Conservation (phyloP, 2,888 invertebrate species). For the Xanthorhoe designata region DNA sequence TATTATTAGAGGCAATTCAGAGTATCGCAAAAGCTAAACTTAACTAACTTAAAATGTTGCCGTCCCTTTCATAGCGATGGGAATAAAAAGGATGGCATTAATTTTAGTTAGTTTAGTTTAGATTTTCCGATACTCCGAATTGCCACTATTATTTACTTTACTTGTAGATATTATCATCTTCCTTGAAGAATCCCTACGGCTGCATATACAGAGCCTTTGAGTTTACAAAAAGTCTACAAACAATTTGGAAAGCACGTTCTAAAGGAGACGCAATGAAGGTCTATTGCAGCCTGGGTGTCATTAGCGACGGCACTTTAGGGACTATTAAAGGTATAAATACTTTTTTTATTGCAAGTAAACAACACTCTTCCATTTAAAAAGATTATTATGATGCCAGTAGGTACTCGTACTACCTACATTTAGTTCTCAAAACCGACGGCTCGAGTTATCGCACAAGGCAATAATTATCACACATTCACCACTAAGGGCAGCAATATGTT, state of each 20-base stretch:
- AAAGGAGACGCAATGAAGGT: conserved; percentile 45
- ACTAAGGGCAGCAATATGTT: conserved; percentile 8
- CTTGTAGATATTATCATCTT: conserved; percentile 50
- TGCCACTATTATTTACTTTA: not conserved
- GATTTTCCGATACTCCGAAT: too few species aligned
- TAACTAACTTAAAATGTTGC: too few species aligned
- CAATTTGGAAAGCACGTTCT: conserved; percentile 62
- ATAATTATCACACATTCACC: not conserved
- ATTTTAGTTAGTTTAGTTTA: too few species aligned
- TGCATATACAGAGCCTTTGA: conserved; percentile 65
- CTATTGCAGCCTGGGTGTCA: conserved; percentile 63
- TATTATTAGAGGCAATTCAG: too few species aligned
- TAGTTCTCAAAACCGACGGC: not conserved
- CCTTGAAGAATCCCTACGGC: conserved; percentile 69
- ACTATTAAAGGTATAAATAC: conserved; percentile 67
- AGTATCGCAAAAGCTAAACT: too few species aligned
- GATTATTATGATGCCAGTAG: not conserved
- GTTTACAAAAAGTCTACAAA: conserved; percentile 59
- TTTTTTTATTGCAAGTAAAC: conserved; percentile 19
- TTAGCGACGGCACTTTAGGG: conserved; percentile 73
- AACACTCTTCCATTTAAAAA: conserved; percentile 25
- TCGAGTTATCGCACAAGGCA: not conserved
- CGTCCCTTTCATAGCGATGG: too few species aligned
- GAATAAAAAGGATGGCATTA: too few species aligned
- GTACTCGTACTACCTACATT: not conserved